These are phyloP conservation scores for Beris morrisii DNA, from an alignment of 2,888 invertebrate species.

Conservation along the genomic window DNA sequence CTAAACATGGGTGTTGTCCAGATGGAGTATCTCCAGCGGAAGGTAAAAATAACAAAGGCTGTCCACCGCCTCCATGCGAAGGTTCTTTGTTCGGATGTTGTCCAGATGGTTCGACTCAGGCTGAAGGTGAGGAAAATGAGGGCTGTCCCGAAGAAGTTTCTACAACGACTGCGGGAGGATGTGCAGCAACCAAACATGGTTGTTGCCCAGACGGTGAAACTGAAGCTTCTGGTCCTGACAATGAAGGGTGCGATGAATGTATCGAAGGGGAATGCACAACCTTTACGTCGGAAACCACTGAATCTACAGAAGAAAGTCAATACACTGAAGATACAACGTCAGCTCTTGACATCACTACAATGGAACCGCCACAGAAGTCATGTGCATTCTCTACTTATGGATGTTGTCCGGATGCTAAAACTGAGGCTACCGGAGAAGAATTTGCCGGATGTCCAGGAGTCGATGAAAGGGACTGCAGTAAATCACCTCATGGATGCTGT, in stretches of 20 bases:
- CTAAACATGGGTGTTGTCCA: slow-evolving; percentile 77
- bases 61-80: slow-evolving; percentile 72
- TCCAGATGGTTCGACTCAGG: slow-evolving; percentile 72
- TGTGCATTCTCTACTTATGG: slow-evolving; percentile 59
- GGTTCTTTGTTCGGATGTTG: slow-evolving; percentile 88
- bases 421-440: slow-evolving; percentile 64
- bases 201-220: slow-evolving; percentile 82
- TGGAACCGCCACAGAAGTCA: slow-evolving; percentile 48
- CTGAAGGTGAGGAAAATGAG: slow-evolving; percentile 75
- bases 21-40: slow-evolving; percentile 78
- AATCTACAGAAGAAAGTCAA: slow-evolving; percentile 41
- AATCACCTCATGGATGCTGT: slow-evolving; percentile 73
- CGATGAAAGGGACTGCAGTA: slow-evolving; percentile 57
- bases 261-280: slow-evolving; percentile 41
- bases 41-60: slow-evolving; percentile 72
- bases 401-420: slow-evolving; percentile 72
- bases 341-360: slow-evolving; percentile 54
- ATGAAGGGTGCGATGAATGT: slow-evolving; percentile 70
- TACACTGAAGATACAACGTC: slow-evolving; percentile 7
- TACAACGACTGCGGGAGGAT: slow-evolving; percentile 51
- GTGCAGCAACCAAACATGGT: slow-evolving; percentile 61
- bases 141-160: slow-evolving; percentile 74
- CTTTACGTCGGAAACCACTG: slow-evolving; percentile 42
- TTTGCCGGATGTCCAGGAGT: slow-evolving; percentile 47
- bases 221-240: slow-evolving; percentile 72